Evolutionary conservation across 1,140 invertebrate species (phyloP), one percentile per base, ranked within the genome.

Genomic region (roundworm (Caenorhabditis elegans)): DNA sequence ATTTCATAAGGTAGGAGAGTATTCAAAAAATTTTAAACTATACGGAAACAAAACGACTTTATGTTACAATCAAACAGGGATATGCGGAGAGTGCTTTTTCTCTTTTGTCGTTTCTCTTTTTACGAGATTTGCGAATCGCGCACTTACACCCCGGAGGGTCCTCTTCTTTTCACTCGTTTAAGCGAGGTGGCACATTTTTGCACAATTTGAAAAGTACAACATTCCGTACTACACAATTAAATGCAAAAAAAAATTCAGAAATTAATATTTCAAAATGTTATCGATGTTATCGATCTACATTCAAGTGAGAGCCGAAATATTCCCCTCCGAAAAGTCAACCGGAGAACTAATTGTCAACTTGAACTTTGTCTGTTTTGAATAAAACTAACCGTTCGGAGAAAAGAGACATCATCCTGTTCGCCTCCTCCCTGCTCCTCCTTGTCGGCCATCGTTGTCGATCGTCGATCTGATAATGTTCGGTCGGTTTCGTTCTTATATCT

Each of bases 371-470:
- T n/a, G n/a, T n/a, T n/a, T n/a, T n/a, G n/a, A 82, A 78, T 24
- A 60, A 49, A 8, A 93, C 94, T 94, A 91, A 97, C 96, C 93
- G 96, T 97, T 87, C 96, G 93, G 82, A 97, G 93, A 92, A 97
- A 97, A 90, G 95, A 97, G 92, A 97, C 95, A 93, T 97, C 95
- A 93, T 97, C 96, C 92, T 97, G 95, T 92, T 97, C 95, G 36
- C 87, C 89, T 19, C 79, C 88, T n/a, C 85, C 82, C 24, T 82
- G 86, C 82, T 89, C 88, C 82, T 89, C 89, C 82, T 89, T 90
- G 47, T 89, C 88, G 11, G 87, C 85, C 87, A 88, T 88, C 15
- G 15, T 43, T 43, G 47, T 51, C 47, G 39, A 77, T 77, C 48
- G 76, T 77, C 48, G 48, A 28, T 31, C 2, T 77, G 43, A 51